Base-by-base conservation (phyloP, 2,888 invertebrate species). In the Andrena trimmerana region DNA sequence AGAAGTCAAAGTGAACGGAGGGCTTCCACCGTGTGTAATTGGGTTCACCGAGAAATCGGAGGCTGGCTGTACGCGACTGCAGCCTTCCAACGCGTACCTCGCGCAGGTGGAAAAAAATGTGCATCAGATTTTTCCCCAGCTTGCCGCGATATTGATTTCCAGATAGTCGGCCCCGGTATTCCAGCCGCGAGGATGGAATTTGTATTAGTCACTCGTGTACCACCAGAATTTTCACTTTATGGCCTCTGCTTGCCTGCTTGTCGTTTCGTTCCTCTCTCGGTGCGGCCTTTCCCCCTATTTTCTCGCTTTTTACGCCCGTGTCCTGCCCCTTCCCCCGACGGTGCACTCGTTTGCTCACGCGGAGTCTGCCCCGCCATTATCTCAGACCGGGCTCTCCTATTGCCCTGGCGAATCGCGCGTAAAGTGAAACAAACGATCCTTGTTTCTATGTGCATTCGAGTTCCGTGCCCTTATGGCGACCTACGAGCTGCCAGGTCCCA, bases 171-270 rank as follows among this genome's bases (percentile, higher is more conserved):
- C 78, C 84, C 72, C 68, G 85, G 83, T 79, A 89, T 88, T 88
- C 86, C 83, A 68, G 83, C 69, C 67, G 80, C 84, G 85, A 70
- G 86, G 85, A 85, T 90, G 85, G 89, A 89, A 90, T 90, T 90
- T 87, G 89, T 89, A 89, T 83, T 68, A 86, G 89, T 90, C 90
- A 88, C 73, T 27, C 76, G 63, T 59, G 36, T 50, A 63, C 70
- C 50, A 60, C 29, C 63, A 68, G 66, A 82, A 86, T 82, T 82
- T 86, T 85, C 81, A 84, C 87, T 88, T 89, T 86, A 88, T 74
- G 81, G 81, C 62, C 79, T 42, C 42, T 42, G 42, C 42, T 42
- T 59, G 50, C 60, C 33, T 31, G 33, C 42, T 63, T 67, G 54
- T 29, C 42, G 54, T 57, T 54, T 72, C 75, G 79, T 42, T 52